Conservation (phyloP, 1,140 invertebrate genomes). For the Saccostrea cuccullata region DNA sequence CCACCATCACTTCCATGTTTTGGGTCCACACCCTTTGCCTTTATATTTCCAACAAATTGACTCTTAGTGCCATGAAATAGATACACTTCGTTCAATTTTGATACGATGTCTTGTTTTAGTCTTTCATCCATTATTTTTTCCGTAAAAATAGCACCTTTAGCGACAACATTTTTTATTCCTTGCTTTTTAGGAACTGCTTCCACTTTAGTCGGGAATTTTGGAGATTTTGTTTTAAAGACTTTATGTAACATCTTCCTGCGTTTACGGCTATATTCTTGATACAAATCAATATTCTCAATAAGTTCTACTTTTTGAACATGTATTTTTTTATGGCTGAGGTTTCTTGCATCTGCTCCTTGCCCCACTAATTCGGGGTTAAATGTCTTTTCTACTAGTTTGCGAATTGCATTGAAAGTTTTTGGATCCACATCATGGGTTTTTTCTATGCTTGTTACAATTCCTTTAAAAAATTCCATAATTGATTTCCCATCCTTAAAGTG, state of each 20-base stretch:
- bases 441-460: background rate
- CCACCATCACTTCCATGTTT: slow-evolving; percentile 45
- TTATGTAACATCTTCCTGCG: background rate
- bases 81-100: slow-evolving; percentile 57
- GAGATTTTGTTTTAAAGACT: background rate
- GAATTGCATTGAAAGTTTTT: slow-evolving; percentile 37
- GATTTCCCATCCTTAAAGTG: slow-evolving; percentile 42
- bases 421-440: slow-evolving; percentile 10
- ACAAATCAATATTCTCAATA: slow-evolving; percentile 57
- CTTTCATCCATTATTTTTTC: background rate
- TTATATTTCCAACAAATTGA: slow-evolving; percentile 46
- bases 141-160: slow-evolving; percentile 25
- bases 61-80: slow-evolving; percentile 59
- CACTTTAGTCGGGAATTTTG: background rate
- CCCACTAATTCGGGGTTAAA: slow-evolving; percentile 49
- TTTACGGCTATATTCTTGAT: slow-evolving; percentile 41
- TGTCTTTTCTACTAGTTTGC: slow-evolving; percentile 50
- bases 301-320: slow-evolving; percentile 54
- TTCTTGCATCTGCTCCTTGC: slow-evolving; percentile 54
- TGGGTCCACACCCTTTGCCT: slow-evolving; percentile 52
- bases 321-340: slow-evolving; percentile 48
- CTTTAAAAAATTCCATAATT: background rate
- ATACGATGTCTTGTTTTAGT: slow-evolving; percentile 24
- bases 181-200: background rate
- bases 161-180: background rate